These are phyloP conservation scores for Lepidochrysops patricia DNA, from an alignment of 2,888 invertebrate species.

Conservation along the genomic window DNA sequence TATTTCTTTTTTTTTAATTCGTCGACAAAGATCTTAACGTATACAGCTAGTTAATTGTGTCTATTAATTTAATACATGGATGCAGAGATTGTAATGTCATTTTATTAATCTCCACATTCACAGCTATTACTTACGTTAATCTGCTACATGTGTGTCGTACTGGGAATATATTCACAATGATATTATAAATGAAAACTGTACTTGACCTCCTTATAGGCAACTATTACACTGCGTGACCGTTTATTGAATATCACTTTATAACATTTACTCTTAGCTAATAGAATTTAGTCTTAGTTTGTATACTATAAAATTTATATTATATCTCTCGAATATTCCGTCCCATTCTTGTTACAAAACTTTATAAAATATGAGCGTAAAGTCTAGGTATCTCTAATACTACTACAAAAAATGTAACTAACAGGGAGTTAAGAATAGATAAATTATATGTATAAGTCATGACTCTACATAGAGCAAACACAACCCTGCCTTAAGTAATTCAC, in stretches of 20 bases:
- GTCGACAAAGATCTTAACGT: not conserved
- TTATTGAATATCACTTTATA: too few relatives aligned
- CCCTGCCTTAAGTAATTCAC: not conserved
- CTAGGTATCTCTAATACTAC: too few relatives aligned
- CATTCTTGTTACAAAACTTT: not conserved
- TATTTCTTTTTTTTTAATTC: not conserved
- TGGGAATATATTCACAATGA: not conserved
- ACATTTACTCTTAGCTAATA: too few relatives aligned
- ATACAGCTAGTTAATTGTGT: not conserved
- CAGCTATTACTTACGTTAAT: constrained; percentile 4
- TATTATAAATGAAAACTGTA: not conserved
- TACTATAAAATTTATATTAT: too few relatives aligned
- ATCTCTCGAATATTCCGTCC: too few relatives aligned
- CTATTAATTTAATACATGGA: not conserved
- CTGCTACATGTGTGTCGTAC: not conserved
- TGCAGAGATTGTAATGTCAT: not conserved
- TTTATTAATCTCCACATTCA: constrained; percentile 2
- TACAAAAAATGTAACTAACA: too few relatives aligned
- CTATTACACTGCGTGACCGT: not conserved
- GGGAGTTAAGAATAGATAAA: too few relatives aligned
- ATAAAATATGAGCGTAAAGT: too few relatives aligned
- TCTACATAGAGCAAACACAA: not conserved
- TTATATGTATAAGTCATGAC: not conserved
- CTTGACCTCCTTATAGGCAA: not conserved
- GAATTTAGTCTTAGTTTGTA: too few relatives aligned